Evolutionary conservation across 2,888 invertebrate genomes (phyloP).

Genomic region (Onchidella celtica): DNA sequence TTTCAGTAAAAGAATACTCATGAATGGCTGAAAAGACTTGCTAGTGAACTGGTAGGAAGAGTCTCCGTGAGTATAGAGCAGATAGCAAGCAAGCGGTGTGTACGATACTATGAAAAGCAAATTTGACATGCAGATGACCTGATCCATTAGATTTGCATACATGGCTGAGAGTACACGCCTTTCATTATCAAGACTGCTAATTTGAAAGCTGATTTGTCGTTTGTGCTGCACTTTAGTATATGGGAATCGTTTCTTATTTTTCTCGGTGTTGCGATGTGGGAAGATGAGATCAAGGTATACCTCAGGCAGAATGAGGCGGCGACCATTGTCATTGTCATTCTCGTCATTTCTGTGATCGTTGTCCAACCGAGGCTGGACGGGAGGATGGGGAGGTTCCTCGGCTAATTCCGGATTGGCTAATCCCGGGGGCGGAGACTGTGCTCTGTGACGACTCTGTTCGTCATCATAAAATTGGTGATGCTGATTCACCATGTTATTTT

Average conservation of each 20-base stretch:
- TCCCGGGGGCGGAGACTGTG: constrained; percentile 24
- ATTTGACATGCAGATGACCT: constrained; percentile 13
- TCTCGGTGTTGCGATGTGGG: constrained; percentile 8
- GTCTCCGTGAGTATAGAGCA: not conserved
- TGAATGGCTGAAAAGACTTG: constrained; percentile 14
- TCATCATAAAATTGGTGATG: too few relatives aligned
- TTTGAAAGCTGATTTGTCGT: not conserved
- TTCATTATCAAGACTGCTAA: not conserved
- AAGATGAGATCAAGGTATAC: not conserved
- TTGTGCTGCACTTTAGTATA: not conserved
- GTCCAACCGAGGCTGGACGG: not conserved
- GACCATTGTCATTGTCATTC: not conserved
- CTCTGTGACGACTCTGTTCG: constrained; percentile 5
- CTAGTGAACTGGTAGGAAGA: not conserved
- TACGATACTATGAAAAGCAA: not conserved
- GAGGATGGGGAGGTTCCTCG: not conserved
- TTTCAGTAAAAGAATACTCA: not conserved
- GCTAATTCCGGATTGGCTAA: not conserved
- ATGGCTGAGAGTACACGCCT: not conserved
- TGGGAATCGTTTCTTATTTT: not conserved
- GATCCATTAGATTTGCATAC: not conserved
- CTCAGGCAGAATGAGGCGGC: not conserved
- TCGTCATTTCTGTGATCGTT: not conserved
- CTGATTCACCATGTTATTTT: too few relatives aligned
- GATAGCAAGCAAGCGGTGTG: constrained; percentile 23